Conservation (phyloP, 1,140 invertebrate species). For the Heliothis subflexa region DNA sequence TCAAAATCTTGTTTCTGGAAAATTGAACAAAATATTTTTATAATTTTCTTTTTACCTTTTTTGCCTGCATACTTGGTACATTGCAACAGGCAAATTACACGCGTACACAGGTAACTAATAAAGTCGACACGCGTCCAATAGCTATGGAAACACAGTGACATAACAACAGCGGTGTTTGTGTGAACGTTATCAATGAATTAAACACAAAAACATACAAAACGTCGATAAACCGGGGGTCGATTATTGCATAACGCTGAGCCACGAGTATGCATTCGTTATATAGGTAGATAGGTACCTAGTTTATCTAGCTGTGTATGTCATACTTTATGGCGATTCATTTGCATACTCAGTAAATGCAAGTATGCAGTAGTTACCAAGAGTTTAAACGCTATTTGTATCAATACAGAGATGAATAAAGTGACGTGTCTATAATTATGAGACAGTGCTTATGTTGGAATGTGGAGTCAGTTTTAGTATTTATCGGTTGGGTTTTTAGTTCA, state of each 20-base stretch:
- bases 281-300: neutral
- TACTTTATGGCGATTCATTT: no score
- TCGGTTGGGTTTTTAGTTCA: no score
- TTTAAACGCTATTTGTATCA: no score
- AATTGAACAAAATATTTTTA: no score
- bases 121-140: constrained; percentile 18
- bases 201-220: constrained; percentile 24
- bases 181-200: constrained; percentile 38
- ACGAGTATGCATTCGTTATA: neutral
- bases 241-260: constrained; percentile 22
- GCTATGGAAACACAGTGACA: constrained; percentile 33
- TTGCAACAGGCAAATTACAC: constrained; percentile 7
- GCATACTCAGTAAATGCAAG: no score
- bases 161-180: constrained; percentile 18
- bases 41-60: no score
- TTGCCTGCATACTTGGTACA: neutral
- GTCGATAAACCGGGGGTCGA: constrained; percentile 35
- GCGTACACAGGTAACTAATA: neutral
- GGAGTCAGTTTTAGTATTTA: no score
- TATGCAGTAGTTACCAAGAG: no score
- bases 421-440: no score
- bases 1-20: neutral
- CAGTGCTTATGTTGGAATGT: no score
- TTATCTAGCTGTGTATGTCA: neutral
- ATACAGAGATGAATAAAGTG: no score